Evolutionary conservation across 2,113 vertebrate genomes (phyloP).

Genomic region (Pelusios castaneus): DNA sequence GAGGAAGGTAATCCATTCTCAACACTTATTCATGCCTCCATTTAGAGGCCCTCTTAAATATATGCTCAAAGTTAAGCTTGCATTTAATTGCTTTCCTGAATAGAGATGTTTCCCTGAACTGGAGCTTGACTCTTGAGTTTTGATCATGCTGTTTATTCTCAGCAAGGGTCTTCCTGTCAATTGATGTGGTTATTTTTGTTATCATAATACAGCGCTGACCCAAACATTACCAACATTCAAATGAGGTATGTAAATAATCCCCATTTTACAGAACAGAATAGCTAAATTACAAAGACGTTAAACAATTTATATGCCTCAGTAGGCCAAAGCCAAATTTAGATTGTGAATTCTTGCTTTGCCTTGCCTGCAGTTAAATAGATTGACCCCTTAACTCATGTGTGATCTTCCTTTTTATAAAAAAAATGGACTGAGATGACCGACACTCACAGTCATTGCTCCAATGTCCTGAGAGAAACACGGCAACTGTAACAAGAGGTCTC

Average conservation of each 20-base stretch:
- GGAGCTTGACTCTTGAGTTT: not conserved
- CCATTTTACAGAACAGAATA: not conserved
- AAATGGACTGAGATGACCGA: not conserved
- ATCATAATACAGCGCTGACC: not conserved
- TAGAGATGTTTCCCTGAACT: not conserved
- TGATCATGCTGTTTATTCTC: not conserved
- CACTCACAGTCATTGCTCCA: not conserved
- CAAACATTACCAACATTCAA: not conserved
- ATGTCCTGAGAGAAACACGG: not conserved
- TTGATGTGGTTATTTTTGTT: not conserved
- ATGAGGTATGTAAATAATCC: not conserved
- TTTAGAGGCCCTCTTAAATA: not conserved
- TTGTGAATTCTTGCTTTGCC: not conserved
- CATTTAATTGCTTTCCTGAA: not conserved
- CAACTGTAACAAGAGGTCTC: not conserved
- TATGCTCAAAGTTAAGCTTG: not conserved
- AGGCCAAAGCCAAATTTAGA: not conserved
- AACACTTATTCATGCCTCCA: not conserved
- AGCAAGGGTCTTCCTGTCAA: not conserved
- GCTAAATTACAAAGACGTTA: not conserved
- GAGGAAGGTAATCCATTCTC: not conserved
- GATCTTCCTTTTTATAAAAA: not conserved
- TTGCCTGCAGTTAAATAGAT: not conserved
- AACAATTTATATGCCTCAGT: not conserved
- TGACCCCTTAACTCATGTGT: not conserved